Base-by-base conservation (phyloP, 2,888 invertebrate genomes). In the Allygus modestus region DNA sequence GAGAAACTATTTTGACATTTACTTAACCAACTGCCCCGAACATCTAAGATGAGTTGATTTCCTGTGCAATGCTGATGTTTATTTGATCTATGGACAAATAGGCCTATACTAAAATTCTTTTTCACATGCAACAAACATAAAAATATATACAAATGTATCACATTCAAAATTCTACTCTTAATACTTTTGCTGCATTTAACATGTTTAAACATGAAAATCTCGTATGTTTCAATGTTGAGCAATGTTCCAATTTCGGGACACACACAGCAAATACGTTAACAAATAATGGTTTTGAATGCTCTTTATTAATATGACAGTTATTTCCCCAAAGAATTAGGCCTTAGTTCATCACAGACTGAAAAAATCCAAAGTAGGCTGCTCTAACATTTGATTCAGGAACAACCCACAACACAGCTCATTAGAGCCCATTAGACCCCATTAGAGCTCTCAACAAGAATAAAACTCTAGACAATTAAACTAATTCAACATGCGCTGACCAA, bases 31-130 rank as follows among this genome's bases (percentile, higher is more conserved):
- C n/a, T n/a, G n/a, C n/a, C n/a, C n/a, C 58, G 58, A 4, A 58
- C 58, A 58, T 58, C 58, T n/a, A 58, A 58, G 7, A 58, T 58
- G 58, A 58, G 23, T 58, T 58, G n/a, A 58, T 58, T 58, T 23
- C 58, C 15, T 9, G 58, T 58, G 15, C 15, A 9, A 58, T 58
- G 58, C 4, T 58, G 4, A 58, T 58, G 58, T 58, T 9, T 17
- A 58, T 58, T 15, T 9, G 58, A 58, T 58, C 58, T 58, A 58
- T 58, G 58, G 4, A 58, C 58, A 58, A 17, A 4, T 20, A 58
- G n/a, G n/a, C n/a, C n/a, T n/a, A 23, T 4, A 4, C 23, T 20
- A 23, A 58, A 58, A 9, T 58, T 7, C n/a, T 23, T 58, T 17
- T 58, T 58, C 15, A 58, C 58, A 58, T 58, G 15, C 4, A 58